A percentile compares a stretch with the other conserved stretches of the same genome.
These are phyloP conservation scores for Mustela nigripes DNA, from an alignment of 2,113 vertebrate genomes.

Conservation along the genomic window DNA sequence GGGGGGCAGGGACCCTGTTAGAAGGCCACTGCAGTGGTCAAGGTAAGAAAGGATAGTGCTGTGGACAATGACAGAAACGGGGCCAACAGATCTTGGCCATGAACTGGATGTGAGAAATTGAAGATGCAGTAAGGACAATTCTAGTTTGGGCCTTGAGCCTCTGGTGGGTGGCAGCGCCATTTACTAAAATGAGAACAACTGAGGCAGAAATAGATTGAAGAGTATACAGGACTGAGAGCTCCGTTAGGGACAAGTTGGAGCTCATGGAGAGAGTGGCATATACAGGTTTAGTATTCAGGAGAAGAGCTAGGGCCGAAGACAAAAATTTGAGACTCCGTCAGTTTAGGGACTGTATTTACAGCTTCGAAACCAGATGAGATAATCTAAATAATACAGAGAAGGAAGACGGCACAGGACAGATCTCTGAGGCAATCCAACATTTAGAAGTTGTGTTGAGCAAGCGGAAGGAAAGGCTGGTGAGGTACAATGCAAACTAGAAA, in stretches of 20 bases:
- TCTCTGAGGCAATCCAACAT: background rate
- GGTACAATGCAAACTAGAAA: background rate
- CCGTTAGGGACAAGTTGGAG: background rate
- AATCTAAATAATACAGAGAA: conserved; percentile 14
- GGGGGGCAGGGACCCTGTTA: background rate
- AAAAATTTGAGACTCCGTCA: background rate
- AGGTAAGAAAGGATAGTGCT: background rate
- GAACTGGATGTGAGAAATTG: background rate
- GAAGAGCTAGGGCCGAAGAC: background rate
- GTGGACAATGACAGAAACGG: background rate
- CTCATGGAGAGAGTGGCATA: background rate
- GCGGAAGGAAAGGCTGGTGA: background rate
- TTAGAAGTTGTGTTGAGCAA: background rate
- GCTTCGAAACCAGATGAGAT: background rate
- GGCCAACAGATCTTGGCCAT: background rate
- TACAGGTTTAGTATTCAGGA: conserved; percentile 8
- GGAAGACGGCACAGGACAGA: background rate
- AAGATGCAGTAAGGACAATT: background rate
- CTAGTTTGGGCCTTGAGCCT: background rate
- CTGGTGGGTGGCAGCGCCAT: background rate
- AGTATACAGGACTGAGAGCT: background rate
- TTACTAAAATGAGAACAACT: conserved; percentile 15
- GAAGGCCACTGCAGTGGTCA: background rate
- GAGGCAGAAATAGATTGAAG: background rate
- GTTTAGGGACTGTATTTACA: background rate